A percentile compares a stretch with the other conserved stretches of the same genome.
These are phyloP conservation scores for Lymantria monacha DNA, from an alignment of 2,888 invertebrate genomes.

Conservation along the genomic window DNA sequence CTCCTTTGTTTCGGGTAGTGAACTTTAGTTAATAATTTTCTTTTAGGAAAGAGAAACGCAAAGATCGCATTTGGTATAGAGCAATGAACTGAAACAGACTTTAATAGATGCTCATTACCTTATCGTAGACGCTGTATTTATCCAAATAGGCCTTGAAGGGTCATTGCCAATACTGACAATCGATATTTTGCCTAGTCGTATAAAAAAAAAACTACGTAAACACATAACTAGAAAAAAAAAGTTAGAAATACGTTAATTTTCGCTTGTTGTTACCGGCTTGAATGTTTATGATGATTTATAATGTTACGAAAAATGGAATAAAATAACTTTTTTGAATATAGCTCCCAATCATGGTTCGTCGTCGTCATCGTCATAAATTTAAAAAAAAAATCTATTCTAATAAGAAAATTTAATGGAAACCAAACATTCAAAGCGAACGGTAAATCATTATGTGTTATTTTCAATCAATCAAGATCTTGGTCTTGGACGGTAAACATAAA, in stretches of 20 bases:
- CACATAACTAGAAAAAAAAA: constrained; percentile 4
- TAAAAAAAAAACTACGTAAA: constrained; percentile 35
- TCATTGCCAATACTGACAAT: constrained; percentile 60
- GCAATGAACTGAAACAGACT: constrained; percentile 3
- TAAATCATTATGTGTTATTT: background rate
- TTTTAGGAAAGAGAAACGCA: background rate
- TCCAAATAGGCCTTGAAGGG: constrained; percentile 53
- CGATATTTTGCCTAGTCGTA: constrained; percentile 59
- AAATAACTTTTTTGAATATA: too few relatives aligned
- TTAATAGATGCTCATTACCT: constrained; percentile 9
- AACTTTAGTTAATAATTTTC: too few relatives aligned
- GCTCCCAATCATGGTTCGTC: too few relatives aligned
- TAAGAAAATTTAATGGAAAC: too few relatives aligned
- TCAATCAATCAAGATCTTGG: background rate
- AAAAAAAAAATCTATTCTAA: too few relatives aligned
- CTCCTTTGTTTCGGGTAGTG: too few relatives aligned
- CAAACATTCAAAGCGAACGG: too few relatives aligned
- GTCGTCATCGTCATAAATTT: too few relatives aligned
- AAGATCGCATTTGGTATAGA: background rate
- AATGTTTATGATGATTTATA: background rate
- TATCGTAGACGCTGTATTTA: constrained; percentile 23
- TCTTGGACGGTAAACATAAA: background rate
- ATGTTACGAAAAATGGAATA: too few relatives aligned
- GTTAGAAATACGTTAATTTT: background rate
- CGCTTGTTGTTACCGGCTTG: background rate